Conservation (phyloP, 2,888 invertebrate genomes). For the Margaritifera margaritifera region DNA sequence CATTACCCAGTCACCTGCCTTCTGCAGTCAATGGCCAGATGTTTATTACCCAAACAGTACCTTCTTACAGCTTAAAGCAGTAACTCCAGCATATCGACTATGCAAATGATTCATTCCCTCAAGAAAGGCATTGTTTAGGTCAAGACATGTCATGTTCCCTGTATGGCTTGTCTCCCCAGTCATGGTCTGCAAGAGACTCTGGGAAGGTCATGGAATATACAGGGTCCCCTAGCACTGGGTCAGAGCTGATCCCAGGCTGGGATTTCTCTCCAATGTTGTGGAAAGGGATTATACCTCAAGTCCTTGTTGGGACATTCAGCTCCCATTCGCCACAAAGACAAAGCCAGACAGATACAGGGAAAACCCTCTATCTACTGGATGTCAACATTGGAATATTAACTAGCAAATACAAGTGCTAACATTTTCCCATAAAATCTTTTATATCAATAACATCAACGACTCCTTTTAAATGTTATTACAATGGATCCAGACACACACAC, state of each 20-base stretch:
- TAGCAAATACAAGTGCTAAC: too few relatives aligned
- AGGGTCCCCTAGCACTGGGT: slow-evolving; percentile 43
- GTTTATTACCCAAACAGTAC: too few relatives aligned
- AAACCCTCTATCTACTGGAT: slow-evolving; percentile 15
- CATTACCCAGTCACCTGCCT: too few relatives aligned
- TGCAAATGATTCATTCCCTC: too few relatives aligned
- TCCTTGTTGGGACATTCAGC: slow-evolving; percentile 34
- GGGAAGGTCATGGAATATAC: slow-evolving; percentile 61
- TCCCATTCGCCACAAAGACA: slow-evolving; percentile 38
- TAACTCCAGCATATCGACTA: too few relatives aligned
- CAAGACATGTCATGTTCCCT: slow-evolving; percentile 38
- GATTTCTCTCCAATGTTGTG: slow-evolving; percentile 60
- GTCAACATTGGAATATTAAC: slow-evolving; percentile 26
- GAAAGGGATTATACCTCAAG: slow-evolving; percentile 55
- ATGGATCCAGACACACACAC: too few relatives aligned
- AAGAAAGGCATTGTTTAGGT: too few relatives aligned
- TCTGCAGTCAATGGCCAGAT: too few relatives aligned
- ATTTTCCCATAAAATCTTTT: too few relatives aligned
- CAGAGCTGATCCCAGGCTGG: slow-evolving; percentile 37
- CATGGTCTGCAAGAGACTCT: slow-evolving; percentile 46
- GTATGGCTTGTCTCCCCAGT: slow-evolving; percentile 63
- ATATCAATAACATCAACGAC: too few relatives aligned
- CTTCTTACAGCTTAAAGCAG: too few relatives aligned
- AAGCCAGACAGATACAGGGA: slow-evolving; percentile 13
- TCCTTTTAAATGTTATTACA: too few relatives aligned